Percentiles rank a stretch among this genome's conserved stretches.
phyloP scores from a whole-genome alignment of 64 coral and sea anemone species.

The Actinia equina region DNA sequence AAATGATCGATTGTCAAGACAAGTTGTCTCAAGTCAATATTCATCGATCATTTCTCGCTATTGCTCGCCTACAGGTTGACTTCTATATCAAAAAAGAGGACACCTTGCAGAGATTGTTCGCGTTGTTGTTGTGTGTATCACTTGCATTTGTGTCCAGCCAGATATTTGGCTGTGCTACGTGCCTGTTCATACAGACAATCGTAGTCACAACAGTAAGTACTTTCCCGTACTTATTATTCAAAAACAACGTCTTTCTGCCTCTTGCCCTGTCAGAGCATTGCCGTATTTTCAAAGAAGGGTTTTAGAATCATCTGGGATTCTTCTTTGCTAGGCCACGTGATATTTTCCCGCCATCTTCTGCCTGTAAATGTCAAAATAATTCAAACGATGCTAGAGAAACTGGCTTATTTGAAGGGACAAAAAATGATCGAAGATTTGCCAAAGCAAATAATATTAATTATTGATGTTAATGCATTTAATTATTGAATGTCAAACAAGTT shows the following conservation, averaged over 20 bases:
- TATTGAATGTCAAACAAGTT: too few species aligned
- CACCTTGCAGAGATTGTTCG: background rate
- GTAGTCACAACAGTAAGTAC: background rate
- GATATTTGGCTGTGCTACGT: background rate
- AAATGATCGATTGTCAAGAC: background rate
- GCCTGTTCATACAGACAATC: background rate
- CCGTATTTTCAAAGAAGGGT: background rate
- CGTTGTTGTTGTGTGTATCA: background rate
- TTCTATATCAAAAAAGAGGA: background rate
- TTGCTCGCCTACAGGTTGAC: background rate
- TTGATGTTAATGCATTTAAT: too few species aligned
- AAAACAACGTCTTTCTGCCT: background rate
- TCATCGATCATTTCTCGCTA: background rate
- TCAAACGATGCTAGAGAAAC: too few species aligned
- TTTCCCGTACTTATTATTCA: background rate
- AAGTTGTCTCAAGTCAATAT: background rate
- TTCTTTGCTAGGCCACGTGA: background rate
- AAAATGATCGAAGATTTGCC: too few species aligned
- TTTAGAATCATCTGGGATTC: background rate
- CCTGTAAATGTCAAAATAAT: too few species aligned
- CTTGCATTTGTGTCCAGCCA: background rate
- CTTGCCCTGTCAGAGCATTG: background rate
- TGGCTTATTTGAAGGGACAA: too few species aligned
- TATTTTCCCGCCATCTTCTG: background rate
- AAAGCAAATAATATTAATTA: too few species aligned